Evolutionary conservation across 1,140 invertebrate species (phyloP).

Genomic region (Prorops nasuta): DNA sequence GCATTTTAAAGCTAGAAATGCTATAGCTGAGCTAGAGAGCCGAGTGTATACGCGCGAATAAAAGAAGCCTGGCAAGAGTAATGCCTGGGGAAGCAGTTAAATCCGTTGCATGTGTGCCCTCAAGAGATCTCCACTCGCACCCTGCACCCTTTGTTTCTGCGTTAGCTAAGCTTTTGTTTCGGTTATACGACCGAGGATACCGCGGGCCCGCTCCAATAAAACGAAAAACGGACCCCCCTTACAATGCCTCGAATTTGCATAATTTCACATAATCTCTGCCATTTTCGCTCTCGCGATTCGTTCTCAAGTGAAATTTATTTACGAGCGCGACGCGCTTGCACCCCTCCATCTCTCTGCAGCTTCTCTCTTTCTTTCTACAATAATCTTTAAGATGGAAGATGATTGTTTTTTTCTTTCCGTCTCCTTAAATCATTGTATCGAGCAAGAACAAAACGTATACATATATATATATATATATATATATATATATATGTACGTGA

Average conservation of each 20-base stretch:
- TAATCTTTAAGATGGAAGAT: too few relatives aligned
- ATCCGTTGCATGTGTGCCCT: constrained; percentile 53
- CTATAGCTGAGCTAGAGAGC: too few relatives aligned
- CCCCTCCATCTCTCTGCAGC: too few relatives aligned
- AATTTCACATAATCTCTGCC: constrained; percentile 57
- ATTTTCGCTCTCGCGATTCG: constrained; percentile 42
- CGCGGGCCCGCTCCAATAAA: constrained; percentile 46
- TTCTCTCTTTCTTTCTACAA: too few relatives aligned
- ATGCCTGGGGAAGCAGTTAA: constrained; percentile 55
- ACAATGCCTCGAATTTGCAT: constrained; percentile 55
- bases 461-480: too few relatives aligned
- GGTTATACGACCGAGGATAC: constrained; percentile 49
- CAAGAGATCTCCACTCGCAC: constrained; percentile 43
- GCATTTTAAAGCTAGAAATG: too few relatives aligned
- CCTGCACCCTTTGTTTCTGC: constrained; percentile 48
- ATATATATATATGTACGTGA: too few relatives aligned
- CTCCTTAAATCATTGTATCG: too few relatives aligned
- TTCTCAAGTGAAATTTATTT: constrained; percentile 22
- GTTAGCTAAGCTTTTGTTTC: constrained; percentile 57
- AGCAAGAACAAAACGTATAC: too few relatives aligned
- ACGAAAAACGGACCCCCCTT: constrained; percentile 53
- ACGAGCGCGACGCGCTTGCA: constrained; percentile 11
- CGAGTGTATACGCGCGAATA: constrained; percentile 43
- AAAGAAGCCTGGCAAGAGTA: constrained; percentile 53
- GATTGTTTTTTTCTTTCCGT: too few relatives aligned